These are phyloP conservation scores for Nephotettix cincticeps DNA, from an alignment of 1,140 invertebrate genomes.

Conservation along the genomic window DNA sequence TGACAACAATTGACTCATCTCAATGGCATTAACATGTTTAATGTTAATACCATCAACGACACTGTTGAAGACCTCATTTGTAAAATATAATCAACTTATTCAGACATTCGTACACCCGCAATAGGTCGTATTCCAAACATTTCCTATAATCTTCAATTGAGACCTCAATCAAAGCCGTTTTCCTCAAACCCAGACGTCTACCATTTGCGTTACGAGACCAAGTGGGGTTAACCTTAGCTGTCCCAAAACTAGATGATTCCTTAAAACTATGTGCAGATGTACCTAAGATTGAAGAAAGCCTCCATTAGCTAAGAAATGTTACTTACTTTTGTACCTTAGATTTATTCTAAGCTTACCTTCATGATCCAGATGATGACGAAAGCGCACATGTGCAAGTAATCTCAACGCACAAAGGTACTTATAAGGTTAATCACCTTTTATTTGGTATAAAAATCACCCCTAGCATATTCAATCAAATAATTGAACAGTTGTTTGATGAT, in stretches of 20 bases:
- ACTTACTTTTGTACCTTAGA: background rate
- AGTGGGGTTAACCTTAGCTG: background rate
- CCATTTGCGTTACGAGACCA: constrained; percentile 1
- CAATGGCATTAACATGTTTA: too few species aligned
- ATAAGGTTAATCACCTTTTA: background rate
- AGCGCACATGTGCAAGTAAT: background rate
- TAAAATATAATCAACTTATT: too few species aligned
- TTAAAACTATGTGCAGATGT: background rate
- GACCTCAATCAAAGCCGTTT: background rate
- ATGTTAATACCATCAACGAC: too few species aligned
- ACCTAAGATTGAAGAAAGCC: background rate
- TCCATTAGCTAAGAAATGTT: background rate
- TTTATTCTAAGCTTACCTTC: background rate
- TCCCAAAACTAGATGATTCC: background rate
- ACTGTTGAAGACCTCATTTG: too few species aligned
- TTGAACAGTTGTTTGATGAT: constrained; percentile 46
- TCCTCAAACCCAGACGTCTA: background rate
- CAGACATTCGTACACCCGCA: too few species aligned
- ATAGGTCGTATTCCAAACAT: too few species aligned
- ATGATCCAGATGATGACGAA: background rate
- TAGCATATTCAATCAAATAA: constrained; percentile 51
- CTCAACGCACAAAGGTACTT: background rate
- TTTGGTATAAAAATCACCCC: constrained; percentile 36
- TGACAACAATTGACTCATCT: too few species aligned
- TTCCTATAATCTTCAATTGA: background rate